phyloP scores from a whole-genome alignment of 2,113 vertebrate species.

The Xiphophorus couchianus region DNA sequence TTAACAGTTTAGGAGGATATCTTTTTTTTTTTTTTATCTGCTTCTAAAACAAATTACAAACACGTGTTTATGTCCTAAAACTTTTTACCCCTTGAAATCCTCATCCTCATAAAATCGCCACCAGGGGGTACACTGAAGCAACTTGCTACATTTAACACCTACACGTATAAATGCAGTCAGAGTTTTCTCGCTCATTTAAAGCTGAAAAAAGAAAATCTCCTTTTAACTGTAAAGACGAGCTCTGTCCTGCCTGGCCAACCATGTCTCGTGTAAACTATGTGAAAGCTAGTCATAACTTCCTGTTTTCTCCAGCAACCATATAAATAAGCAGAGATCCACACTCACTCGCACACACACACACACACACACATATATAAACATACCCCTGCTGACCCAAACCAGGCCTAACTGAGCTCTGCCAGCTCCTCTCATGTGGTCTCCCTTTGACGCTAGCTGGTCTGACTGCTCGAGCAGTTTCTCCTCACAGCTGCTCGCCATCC shows the following conservation, averaged over 20 bases:
- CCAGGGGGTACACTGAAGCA: slow-evolving; percentile 40
- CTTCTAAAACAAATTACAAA: not conserved
- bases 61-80: not conserved
- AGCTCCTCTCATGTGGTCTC: slow-evolving; percentile 74
- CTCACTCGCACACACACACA: slow-evolving; percentile 33
- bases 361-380: slow-evolving; percentile 47
- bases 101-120: slow-evolving; percentile 24
- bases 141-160: not conserved
- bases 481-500: slow-evolving; percentile 77
- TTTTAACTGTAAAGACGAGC: slow-evolving; percentile 40
- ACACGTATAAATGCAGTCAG: not conserved
- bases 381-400: slow-evolving; percentile 66
- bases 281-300: slow-evolving; percentile 75
- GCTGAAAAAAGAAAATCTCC: not conserved
- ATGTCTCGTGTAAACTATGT: slow-evolving; percentile 66
- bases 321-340: slow-evolving; percentile 58
- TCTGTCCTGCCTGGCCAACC: slow-evolving; percentile 34
- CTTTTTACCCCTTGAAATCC: not conserved
- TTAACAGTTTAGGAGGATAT: not conserved
- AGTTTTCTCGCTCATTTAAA: slow-evolving; percentile 37
- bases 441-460: slow-evolving; percentile 64
- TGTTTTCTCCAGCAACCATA: slow-evolving; percentile 74
- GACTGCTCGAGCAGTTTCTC: slow-evolving; percentile 53
- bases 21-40: not conserved
- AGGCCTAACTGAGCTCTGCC: slow-evolving; percentile 60